Conservation (phyloP, 2,888 invertebrate species). For the Brassicogethes aeneus region DNA sequence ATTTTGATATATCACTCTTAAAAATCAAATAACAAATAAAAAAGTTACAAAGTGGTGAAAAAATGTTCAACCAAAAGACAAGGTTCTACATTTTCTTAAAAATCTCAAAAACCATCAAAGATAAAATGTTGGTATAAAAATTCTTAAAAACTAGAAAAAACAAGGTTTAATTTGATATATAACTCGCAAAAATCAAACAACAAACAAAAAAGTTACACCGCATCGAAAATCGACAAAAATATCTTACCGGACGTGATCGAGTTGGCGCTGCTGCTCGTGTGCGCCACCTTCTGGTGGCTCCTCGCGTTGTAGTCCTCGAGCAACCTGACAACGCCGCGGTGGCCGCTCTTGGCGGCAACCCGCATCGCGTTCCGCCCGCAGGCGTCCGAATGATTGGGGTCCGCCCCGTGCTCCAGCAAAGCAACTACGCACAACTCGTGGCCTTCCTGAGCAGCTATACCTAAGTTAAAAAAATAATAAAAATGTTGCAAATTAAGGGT, state of each 20-base stretch:
- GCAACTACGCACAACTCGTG: constrained; percentile 86
- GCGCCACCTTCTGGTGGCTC: constrained; percentile 31
- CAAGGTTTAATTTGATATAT: background rate
- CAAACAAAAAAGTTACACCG: too few relatives aligned
- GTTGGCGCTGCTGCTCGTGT: constrained; percentile 37
- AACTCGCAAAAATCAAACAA: background rate
- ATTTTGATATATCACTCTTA: too few relatives aligned
- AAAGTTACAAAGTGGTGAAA: too few relatives aligned
- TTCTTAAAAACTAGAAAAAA: constrained; percentile 4
- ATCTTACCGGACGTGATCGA: constrained; percentile 37
- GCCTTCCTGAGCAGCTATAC: constrained; percentile 94
- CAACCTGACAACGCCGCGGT: constrained; percentile 72
- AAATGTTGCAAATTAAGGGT: too few relatives aligned
- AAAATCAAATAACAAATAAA: too few relatives aligned
- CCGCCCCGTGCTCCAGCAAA: constrained; percentile 73
- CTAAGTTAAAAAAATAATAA: constrained; percentile 39
- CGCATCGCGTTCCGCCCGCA: constrained; percentile 81
- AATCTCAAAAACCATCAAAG: too few relatives aligned
- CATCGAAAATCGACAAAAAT: background rate
- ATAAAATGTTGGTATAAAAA: too few relatives aligned
- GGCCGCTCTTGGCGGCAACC: constrained; percentile 87
- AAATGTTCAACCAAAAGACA: too few relatives aligned
- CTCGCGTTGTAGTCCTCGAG: constrained; percentile 56
- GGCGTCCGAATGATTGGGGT: constrained; percentile 77
- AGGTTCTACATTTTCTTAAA: too few relatives aligned